A percentile compares a stretch with the other conserved stretches of the same genome.
These are phyloP conservation scores for Eulemur albifrons DNA, from an alignment of 2,797 vertebrate species.

Conservation along the genomic window DNA sequence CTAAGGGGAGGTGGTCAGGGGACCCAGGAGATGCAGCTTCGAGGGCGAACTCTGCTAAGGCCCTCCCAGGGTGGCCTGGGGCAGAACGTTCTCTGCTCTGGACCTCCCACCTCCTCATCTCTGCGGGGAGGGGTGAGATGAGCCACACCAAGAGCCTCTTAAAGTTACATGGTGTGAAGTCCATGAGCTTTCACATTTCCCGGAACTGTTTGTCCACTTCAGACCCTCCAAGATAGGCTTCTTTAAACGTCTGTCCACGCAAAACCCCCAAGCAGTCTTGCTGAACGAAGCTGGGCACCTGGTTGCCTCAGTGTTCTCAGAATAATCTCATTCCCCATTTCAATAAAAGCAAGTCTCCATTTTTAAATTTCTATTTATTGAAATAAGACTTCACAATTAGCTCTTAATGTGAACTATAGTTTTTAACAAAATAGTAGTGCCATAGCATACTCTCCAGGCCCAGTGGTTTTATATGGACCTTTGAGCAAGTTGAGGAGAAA, in stretches of 20 bases:
- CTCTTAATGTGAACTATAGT: not conserved
- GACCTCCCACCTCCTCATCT: not conserved
- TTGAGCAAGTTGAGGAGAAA: not conserved
- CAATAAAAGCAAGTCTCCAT: not conserved
- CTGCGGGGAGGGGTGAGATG: not conserved
- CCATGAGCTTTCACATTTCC: not conserved
- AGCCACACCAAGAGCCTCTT: not conserved
- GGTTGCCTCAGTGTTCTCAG: not conserved
- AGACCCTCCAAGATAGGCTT: not conserved
- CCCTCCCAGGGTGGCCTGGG: not conserved
- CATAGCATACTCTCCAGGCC: not conserved
- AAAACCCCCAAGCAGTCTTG: accelerated
- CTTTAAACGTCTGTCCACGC: not conserved
- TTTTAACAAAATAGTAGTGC: not conserved
- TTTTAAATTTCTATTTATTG: not conserved
- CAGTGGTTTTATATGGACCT: not conserved
- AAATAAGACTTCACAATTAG: not conserved
- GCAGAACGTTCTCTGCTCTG: not conserved
- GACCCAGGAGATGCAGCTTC: not conserved
- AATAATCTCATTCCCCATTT: not conserved
- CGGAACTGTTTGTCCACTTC: accelerated
- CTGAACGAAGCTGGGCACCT: not conserved
- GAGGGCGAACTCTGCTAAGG: not conserved
- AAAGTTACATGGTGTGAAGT: accelerated
- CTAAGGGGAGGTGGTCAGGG: not conserved